These are phyloP conservation scores for Prietella phreatophila DNA, from an alignment of 2,113 vertebrate genomes.

Conservation along the genomic window DNA sequence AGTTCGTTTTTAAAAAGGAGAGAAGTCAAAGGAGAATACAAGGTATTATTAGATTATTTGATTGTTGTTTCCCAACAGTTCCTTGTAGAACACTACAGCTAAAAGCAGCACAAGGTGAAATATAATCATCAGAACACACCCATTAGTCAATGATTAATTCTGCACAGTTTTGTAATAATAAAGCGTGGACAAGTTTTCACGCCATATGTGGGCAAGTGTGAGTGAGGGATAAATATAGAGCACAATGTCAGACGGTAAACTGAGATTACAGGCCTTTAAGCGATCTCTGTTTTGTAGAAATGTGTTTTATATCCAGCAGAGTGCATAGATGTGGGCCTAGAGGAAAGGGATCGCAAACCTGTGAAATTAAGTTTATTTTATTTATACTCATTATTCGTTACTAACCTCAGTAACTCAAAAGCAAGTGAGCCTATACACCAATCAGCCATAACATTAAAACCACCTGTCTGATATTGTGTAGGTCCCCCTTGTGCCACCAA, in stretches of 20 bases:
- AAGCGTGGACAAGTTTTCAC: background rate
- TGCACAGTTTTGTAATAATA: background rate
- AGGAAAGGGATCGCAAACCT: too few species aligned
- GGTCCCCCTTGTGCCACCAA: too few species aligned
- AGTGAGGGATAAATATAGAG: background rate
- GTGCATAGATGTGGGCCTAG: too few species aligned
- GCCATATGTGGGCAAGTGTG: background rate
- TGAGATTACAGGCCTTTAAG: background rate
- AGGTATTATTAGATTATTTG: background rate
- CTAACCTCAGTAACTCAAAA: background rate
- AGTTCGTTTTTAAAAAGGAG: too few species aligned
- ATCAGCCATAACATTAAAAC: too few species aligned
- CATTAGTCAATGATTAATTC: background rate
- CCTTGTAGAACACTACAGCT: background rate
- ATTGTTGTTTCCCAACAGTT: background rate
- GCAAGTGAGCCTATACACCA: background rate
- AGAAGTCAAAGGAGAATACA: background rate
- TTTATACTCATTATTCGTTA: background rate
- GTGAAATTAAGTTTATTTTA: background rate
- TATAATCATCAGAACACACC: background rate
- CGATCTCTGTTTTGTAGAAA: background rate
- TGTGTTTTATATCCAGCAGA: too few species aligned
- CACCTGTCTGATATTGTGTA: too few species aligned
- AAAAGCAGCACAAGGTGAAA: background rate
- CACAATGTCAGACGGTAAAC: background rate